A percentile compares a stretch with the other conserved stretches of the same genome.
phyloP scores from a whole-genome alignment of 2,797 vertebrate species.

The Hippoglossus hippoglossus region DNA sequence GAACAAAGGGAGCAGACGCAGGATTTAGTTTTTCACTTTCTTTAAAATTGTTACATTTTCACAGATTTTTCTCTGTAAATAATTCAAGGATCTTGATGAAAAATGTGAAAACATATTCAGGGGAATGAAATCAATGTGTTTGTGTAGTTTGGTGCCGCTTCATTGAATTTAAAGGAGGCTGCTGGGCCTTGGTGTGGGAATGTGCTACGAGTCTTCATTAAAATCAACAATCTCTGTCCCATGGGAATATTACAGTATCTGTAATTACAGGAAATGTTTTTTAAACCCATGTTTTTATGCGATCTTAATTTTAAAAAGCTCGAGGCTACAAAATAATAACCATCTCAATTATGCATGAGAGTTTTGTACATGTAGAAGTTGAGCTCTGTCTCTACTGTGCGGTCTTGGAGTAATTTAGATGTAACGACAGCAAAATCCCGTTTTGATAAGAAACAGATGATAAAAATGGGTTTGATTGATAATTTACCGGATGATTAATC shows the following conservation, averaged over 20 bases:
- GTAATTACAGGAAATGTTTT: slow-evolving; percentile 20
- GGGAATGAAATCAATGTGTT: no score
- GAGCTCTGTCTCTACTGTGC: background rate
- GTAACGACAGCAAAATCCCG: slow-evolving; percentile 41
- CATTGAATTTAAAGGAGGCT: no score
- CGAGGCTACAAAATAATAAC: slow-evolving; percentile 13
- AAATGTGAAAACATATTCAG: no score
- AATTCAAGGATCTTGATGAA: no score
- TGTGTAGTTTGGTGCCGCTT: no score
- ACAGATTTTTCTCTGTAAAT: no score
- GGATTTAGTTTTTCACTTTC: no score
- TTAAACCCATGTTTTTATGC: slow-evolving; percentile 11
- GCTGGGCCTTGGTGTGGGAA: no score
- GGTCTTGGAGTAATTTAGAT: slow-evolving; percentile 14
- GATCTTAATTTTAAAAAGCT: slow-evolving; percentile 20
- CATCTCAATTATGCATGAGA: background rate
- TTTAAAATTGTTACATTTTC: no score
- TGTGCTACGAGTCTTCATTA: background rate
- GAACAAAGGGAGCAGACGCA: no score
- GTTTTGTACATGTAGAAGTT: background rate
- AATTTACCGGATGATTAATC: slow-evolving; percentile 71
- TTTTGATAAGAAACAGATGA: slow-evolving; percentile 57
- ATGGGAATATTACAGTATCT: background rate
- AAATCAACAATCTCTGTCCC: background rate
- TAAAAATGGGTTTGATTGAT: slow-evolving; percentile 57